phyloP scores from a whole-genome alignment of 2,888 invertebrate genomes.

The Liposcelis brunnea region DNA sequence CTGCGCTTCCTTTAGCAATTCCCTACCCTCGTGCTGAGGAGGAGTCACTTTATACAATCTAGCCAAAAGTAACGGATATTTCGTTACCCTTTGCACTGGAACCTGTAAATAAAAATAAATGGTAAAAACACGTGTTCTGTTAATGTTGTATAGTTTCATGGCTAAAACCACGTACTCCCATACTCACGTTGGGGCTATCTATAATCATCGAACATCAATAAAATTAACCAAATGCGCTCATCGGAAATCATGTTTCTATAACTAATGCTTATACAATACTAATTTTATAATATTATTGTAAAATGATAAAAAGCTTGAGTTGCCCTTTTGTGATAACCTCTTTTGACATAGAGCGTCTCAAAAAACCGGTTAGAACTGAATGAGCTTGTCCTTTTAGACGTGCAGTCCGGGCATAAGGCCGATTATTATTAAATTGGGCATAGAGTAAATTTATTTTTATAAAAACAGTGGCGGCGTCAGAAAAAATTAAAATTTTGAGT shows the following conservation, averaged over 20 bases:
- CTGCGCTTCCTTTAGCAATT: slow-evolving; percentile 71
- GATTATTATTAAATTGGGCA: too few relatives aligned
- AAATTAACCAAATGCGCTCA: not conserved
- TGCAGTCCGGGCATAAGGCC: too few relatives aligned
- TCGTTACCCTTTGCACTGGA: slow-evolving; percentile 91
- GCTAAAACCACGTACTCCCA: too few relatives aligned
- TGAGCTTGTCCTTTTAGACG: too few relatives aligned
- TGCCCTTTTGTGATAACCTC: not conserved
- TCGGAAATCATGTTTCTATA: not conserved
- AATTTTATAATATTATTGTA: not conserved
- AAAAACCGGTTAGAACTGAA: too few relatives aligned
- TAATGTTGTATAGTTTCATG: too few relatives aligned
- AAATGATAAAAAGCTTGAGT: not conserved
- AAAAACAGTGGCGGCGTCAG: too few relatives aligned
- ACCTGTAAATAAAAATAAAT: slow-evolving; percentile 35
- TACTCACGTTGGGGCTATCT: not conserved
- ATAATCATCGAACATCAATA: too few relatives aligned
- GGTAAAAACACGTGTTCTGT: too few relatives aligned
- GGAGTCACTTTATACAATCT: slow-evolving; percentile 84
- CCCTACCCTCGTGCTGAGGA: slow-evolving; percentile 61
- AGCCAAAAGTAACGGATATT: slow-evolving; percentile 83
- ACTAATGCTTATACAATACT: not conserved
- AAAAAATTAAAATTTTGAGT: too few relatives aligned
- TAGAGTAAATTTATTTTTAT: too few relatives aligned
- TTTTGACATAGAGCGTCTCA: too few relatives aligned